Conservation (phyloP, 2,888 invertebrate species). For the Eupithecia tripunctaria region DNA sequence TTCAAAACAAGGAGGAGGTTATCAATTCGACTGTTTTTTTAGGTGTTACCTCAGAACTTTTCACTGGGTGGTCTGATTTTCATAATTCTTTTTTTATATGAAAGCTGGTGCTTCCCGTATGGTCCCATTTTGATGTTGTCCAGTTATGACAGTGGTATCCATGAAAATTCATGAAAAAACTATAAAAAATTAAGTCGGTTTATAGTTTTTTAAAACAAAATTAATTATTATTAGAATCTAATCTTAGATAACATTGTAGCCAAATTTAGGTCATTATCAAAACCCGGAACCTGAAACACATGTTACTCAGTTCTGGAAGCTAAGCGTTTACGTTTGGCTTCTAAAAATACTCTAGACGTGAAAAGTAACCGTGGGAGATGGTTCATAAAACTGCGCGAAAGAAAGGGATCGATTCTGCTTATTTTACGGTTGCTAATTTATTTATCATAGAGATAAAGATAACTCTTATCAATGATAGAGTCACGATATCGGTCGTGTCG, state of each 20-base stretch:
- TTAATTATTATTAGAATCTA: background rate
- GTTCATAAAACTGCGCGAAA: conserved; percentile 25
- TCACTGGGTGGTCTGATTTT: no score
- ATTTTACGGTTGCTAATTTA: conserved; percentile 26
- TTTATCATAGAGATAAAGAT: conserved; percentile 51
- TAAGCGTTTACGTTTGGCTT: conserved; percentile 28
- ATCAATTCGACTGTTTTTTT: no score
- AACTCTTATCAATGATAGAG: conserved; percentile 47
- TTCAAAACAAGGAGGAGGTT: no score
- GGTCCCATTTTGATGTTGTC: no score
- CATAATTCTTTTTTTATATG: no score
- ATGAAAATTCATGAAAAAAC: no score
- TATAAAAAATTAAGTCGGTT: no score
- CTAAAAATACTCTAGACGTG: conserved; percentile 33
- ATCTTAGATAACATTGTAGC: background rate
- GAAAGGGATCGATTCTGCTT: conserved; percentile 36
- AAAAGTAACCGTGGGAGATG: conserved; percentile 17
- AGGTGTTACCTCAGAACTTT: no score
- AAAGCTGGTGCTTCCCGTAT: no score
- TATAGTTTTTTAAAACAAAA: no score
- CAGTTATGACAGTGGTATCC: no score
- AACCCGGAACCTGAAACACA: conserved; percentile 13
- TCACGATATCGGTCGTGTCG: conserved; percentile 27
- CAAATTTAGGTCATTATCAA: conserved; percentile 19
- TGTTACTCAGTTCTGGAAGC: conserved; percentile 10